Base-by-base conservation (phyloP, 1,140 invertebrate genomes). In the Drusus annulatus region DNA sequence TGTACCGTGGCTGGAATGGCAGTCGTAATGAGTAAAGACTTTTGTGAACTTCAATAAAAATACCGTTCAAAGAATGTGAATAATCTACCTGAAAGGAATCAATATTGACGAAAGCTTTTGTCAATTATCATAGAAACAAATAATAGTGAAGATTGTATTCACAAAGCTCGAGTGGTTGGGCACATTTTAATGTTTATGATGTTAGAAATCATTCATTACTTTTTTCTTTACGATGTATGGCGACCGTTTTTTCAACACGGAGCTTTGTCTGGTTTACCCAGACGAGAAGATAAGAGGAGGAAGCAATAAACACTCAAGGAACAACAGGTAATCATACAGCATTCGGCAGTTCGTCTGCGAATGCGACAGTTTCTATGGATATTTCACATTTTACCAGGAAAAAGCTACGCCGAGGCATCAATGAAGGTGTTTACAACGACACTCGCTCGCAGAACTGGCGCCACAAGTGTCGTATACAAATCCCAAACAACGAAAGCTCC, bases 401-500 rank as follows among this genome's bases (percentile, higher is more conserved):
- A 65, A 36, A 31, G 16, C 28, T 28, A 65, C n/a, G 17, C 65
- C 23, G 5, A 65, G 28, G 28, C 65, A 69, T 69, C 36, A 69
- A 69, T 69, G 65, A 69, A 69, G 65, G 62, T 31, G 62, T 65
- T 65, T 65, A 60, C 25, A 28, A 28, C 36, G 25, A 25, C 25
- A 31, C 60, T 25, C 16, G 60, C 10, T n/a, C 7, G 23, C 17
- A 5, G 62, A 15, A 13, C 23, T 31, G 62, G 62, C 62, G 62
- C 62, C 62, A 65, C 21, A n/a, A 21, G 7, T 60, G 19, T 19
- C n/a, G 6, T 8, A 21, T 13, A 19, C 16, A 60, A 60, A 28
- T 28, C 16, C 0, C 56, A 19, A 23, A 60, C 17, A 23, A 60
- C 13, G 56, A 60, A 60, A 60, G 56, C 56, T 21, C 56, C 17